Base-by-base conservation (phyloP, 2,113 vertebrate genomes). In the Macheiramphus alcinus region DNA sequence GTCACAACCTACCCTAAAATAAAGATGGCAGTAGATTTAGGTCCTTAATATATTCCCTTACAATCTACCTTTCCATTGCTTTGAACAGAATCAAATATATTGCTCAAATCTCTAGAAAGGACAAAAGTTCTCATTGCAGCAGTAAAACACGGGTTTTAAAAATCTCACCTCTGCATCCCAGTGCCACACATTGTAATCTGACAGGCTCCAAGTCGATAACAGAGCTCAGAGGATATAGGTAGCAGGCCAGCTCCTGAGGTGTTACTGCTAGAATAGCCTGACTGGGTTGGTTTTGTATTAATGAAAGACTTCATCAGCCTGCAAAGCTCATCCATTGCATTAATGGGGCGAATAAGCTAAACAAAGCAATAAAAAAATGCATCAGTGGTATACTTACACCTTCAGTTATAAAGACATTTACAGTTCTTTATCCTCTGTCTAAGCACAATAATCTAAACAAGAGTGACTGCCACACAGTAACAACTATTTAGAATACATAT, bases 291-390 rank as follows among this genome's bases (percentile, higher is more conserved):
- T 47, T 98, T 99, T 34, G 97, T 38, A 22, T 98, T 98, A 71
- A 99, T 96, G 26, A 99, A 99, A 26, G 98, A 98, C 97, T 99
- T 99, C 99, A 99, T 98, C 59, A 99, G 98, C 52, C 99, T 98
- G 90, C 99, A 99, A 13, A 99, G 99, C 96, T 99, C 99, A 6
- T 99, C 99, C 98, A 99, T 98, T 6, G 99, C 99, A 80, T 99
- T 99, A 93, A 99, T 99, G 66, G 99, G 99, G 36, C 99, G 99
- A 82, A 99, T 99, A 52, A 99, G 98, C 99, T 99, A 91, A 14
- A 80, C 42, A 96, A 66, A 83, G 53, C 48, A 80, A 82, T 16
- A 42, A 34, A 38, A 67, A 80, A 61, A 9, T 6, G 23, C 15
- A 36, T 88, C 68, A 87, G 43, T 68, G 55, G 32, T 19, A 26